Conservation (phyloP, 2,113 vertebrate species). For the Dolichallabes microphthalmus region DNA sequence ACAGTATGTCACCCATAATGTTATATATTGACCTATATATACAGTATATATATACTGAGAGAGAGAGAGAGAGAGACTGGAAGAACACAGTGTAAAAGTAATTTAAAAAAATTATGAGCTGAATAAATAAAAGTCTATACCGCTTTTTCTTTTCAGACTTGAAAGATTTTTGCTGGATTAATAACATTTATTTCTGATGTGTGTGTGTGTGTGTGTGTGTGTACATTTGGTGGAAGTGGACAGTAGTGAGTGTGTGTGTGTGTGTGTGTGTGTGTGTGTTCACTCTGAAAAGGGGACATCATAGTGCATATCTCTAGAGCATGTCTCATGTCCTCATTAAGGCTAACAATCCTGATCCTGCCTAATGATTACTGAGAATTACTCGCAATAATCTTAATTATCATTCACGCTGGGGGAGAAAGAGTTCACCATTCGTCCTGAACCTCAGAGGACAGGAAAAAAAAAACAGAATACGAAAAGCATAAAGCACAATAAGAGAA, state of each 20-base stretch:
- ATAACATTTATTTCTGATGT: not conserved
- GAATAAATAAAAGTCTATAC: not conserved
- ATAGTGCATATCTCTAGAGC: constrained; percentile 45
- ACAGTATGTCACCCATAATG: no score
- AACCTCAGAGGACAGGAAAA: constrained; percentile 56
- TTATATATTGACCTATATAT: no score
- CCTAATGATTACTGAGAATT: constrained; percentile 70
- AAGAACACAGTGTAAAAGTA: not conserved
- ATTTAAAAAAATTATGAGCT: not conserved
- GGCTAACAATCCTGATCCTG: constrained; percentile 69
- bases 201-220: constrained; percentile 41
- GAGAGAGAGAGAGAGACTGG: no score
- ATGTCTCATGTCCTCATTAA: constrained; percentile 71
- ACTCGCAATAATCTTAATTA: constrained; percentile 69
- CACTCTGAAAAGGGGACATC: not conserved
- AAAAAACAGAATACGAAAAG: not conserved
- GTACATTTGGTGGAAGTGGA: constrained; percentile 1
- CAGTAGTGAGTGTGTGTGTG: constrained; percentile 22
- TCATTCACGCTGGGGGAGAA: constrained; percentile 62
- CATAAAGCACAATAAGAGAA: not conserved
- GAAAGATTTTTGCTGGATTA: not conserved
- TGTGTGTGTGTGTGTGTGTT: constrained; percentile 36
- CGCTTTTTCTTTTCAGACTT: not conserved
- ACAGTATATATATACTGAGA: no score
- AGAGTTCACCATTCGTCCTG: constrained; percentile 57